A percentile compares a stretch with the other conserved stretches of the same genome.
These are phyloP conservation scores for Sparus aurata DNA, from an alignment of 2,797 vertebrate species.

Conservation along the genomic window DNA sequence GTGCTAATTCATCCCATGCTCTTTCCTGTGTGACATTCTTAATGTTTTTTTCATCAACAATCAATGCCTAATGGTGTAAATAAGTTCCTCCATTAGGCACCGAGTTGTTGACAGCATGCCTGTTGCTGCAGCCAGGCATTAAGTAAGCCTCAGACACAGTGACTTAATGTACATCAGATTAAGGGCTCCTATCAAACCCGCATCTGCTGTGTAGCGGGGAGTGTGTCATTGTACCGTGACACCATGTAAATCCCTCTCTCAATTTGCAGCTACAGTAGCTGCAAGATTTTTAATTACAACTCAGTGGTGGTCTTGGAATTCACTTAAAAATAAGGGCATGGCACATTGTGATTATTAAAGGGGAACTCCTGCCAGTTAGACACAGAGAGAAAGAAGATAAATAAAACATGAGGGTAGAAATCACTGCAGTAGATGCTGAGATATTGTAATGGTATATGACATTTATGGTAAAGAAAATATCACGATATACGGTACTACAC, in stretches of 20 bases:
- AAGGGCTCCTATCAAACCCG: slow-evolving; percentile 67
- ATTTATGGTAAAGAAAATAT: too few relatives aligned
- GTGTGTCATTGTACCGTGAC: slow-evolving; percentile 49
- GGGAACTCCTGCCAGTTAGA: not conserved
- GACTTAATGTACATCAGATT: slow-evolving; percentile 79
- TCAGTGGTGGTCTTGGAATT: slow-evolving; percentile 16
- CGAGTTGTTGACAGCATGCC: slow-evolving; percentile 61
- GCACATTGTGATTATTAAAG: slow-evolving; percentile 9
- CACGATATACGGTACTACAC: too few relatives aligned
- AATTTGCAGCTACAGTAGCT: slow-evolving; percentile 34
- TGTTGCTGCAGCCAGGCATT: slow-evolving; percentile 66
- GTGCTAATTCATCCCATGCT: slow-evolving; percentile 27
- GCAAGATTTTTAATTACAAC: slow-evolving; percentile 46
- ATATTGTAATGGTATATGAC: too few relatives aligned
- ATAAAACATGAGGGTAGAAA: not conserved
- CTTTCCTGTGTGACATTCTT: slow-evolving; percentile 29
- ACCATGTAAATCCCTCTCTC: slow-evolving; percentile 50
- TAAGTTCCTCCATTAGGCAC: slow-evolving; percentile 65
- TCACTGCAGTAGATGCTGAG: not conserved
- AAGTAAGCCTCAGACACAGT: slow-evolving; percentile 61
- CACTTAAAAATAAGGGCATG: slow-evolving; percentile 3
- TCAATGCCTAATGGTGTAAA: slow-evolving; percentile 64
- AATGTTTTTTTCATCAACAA: slow-evolving; percentile 64
- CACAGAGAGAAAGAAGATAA: not conserved
- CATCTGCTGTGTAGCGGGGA: slow-evolving; percentile 64